Evolutionary conservation across 1,140 invertebrate genomes (phyloP).

Genomic region (Nasonia vitripennis): DNA sequence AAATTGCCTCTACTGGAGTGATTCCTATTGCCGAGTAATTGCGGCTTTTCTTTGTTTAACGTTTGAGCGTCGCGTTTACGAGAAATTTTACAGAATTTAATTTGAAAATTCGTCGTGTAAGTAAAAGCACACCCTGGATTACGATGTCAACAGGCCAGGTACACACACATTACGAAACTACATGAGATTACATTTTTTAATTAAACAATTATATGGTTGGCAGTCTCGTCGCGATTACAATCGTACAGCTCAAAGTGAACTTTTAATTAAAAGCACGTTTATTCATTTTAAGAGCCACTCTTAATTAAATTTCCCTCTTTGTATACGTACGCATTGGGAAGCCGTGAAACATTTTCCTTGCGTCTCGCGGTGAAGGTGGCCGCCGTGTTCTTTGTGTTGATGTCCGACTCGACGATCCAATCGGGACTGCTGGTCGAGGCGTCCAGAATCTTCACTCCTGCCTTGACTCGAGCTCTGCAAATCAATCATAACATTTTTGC

Average conservation of each 20-base stretch:
- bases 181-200: neutral
- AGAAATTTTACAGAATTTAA: too few relatives aligned
- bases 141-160: too few relatives aligned
- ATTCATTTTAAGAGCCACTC: neutral
- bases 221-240: neutral
- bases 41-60: too few relatives aligned
- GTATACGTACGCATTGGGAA: constrained; percentile 65
- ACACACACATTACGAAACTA: neutral
- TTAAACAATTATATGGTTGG: neutral
- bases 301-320: constrained; percentile 2
- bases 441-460: constrained; percentile 87
- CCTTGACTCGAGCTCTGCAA: constrained; percentile 89
- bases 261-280: neutral
- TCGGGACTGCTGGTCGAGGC: constrained; percentile 84
- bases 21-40: too few relatives aligned
- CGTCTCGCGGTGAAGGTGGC: constrained; percentile 90
- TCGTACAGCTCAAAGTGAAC: neutral
- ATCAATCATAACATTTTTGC: constrained; percentile 32
- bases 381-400: constrained; percentile 87
- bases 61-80: too few relatives aligned
- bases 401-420: constrained; percentile 91
- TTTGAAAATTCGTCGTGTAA: too few relatives aligned
- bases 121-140: too few relatives aligned
- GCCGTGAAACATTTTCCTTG: constrained; percentile 73
- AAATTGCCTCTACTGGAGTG: too few relatives aligned